A percentile compares a stretch with the other conserved stretches of the same genome.
Evolutionary conservation across 1,140 invertebrate genomes (phyloP).

Genomic region (Drosophila eugracilis): DNA sequence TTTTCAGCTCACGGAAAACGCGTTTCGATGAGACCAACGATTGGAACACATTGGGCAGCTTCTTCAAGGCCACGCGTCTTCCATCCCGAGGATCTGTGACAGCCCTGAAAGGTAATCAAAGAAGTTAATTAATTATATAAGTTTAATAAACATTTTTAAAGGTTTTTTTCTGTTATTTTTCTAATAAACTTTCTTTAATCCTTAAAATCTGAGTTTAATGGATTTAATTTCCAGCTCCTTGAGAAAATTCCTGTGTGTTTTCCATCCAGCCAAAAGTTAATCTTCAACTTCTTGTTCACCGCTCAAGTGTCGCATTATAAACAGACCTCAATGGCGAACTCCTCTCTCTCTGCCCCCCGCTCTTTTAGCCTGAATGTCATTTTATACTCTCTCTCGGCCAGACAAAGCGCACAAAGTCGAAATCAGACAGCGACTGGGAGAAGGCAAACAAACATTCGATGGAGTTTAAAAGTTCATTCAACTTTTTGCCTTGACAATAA

Average conservation of each 20-base stretch:
- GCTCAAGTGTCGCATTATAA: conserved; percentile 39
- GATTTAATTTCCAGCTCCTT: neutral
- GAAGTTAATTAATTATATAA: neutral
- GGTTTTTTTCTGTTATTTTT: no score
- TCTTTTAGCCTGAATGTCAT: conserved; percentile 9
- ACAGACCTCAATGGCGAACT: conserved; percentile 9
- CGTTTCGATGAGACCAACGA: conserved; percentile 99
- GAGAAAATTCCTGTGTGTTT: neutral
- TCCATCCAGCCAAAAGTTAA: conserved; percentile 4
- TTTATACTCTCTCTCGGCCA: conserved; percentile 14
- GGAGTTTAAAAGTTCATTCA: conserved; percentile 49
- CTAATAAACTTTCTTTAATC: neutral
- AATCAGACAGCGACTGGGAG: conserved; percentile 33
- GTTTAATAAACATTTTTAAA: neutral
- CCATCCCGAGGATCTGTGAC: conserved; percentile 99
- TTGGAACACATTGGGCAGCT: conserved; percentile 99
- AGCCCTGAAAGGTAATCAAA: conserved; percentile 92
- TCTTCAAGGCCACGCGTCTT: conserved; percentile 98
- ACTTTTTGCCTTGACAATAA: conserved; percentile 49
- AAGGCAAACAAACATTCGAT: conserved; percentile 56
- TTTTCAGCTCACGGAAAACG: conserved; percentile 99
- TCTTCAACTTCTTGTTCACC: conserved; percentile 16
- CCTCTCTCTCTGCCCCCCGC: neutral
- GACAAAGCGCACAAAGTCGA: conserved; percentile 39
- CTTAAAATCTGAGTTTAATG: no score